A percentile compares a stretch with the other conserved stretches of the same genome.
Conservation (phyloP, 2,888 invertebrate species). For the Ommatoiulus sabulosus region DNA sequence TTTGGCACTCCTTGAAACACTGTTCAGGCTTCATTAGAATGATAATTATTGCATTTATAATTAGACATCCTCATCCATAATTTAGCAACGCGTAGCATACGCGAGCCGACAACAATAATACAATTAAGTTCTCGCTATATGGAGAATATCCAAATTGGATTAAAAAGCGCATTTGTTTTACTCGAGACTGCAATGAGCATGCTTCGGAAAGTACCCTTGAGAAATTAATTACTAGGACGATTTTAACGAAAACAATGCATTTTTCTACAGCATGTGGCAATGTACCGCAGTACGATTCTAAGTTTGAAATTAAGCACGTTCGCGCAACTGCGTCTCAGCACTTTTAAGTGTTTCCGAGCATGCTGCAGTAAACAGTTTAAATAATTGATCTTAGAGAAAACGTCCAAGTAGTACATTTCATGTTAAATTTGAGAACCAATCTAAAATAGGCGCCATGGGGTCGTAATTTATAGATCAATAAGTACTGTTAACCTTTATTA, state of each 20-base stretch:
- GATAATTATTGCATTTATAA: slow-evolving; percentile 47
- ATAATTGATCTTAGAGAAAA: not conserved
- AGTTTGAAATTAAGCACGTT: not conserved
- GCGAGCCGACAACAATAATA: slow-evolving; percentile 22
- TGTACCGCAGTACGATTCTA: not conserved
- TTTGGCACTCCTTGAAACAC: slow-evolving; percentile 12
- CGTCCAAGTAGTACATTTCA: not conserved
- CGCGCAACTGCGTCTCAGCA: not conserved
- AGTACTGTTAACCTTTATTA: not conserved
- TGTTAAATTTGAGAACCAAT: not conserved
- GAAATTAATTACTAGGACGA: slow-evolving; percentile 33
- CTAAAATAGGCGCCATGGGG: not conserved
- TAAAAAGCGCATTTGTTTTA: slow-evolving; percentile 35
- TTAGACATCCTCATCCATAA: slow-evolving; percentile 37
- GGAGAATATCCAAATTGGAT: not conserved
- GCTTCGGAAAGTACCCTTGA: slow-evolving; percentile 27
- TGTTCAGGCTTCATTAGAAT: slow-evolving; percentile 35
- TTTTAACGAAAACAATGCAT: slow-evolving; percentile 18
- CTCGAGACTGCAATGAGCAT: not conserved
- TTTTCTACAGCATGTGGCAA: not conserved
- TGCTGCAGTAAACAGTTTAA: slow-evolving; percentile 10
- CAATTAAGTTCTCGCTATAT: slow-evolving; percentile 16
- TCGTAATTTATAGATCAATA: not conserved
- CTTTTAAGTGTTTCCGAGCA: not conserved
- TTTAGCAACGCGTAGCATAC: slow-evolving; percentile 15